Conservation (phyloP, 2,113 vertebrate species). For the Halcyon senegalensis region DNA sequence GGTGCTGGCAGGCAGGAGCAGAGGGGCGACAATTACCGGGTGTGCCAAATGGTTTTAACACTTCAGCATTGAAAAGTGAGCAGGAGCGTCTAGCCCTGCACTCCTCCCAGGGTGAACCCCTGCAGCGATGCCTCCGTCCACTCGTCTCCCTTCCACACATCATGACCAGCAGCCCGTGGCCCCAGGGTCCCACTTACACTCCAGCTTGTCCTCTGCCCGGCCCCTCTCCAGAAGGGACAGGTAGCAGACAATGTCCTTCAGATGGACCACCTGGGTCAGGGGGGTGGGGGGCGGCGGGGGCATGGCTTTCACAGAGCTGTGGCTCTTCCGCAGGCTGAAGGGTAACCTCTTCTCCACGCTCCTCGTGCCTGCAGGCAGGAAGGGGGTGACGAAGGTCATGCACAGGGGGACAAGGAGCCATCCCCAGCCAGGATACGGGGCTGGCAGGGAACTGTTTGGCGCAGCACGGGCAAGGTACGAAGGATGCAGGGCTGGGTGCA, state of each 20-base stretch:
- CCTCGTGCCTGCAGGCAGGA: constrained; percentile 3
- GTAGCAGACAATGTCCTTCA: constrained; percentile 96
- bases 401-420: background rate
- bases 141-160: background rate
- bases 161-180: rapidly evolving
- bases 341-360: constrained; percentile 72
- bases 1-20: background rate
- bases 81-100: background rate
- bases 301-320: constrained; percentile 70
- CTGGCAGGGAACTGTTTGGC: rapidly evolving
- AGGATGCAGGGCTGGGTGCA: background rate
- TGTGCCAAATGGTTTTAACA: background rate
- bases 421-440: background rate
- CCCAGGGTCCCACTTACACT: constrained; percentile 83
- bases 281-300: background rate
- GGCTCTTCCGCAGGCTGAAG: constrained; percentile 75
- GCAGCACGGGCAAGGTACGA: rapidly evolving
- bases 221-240: constrained; percentile 93
- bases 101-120: rapidly evolving
- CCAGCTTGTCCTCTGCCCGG: constrained; percentile 92
- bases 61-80: background rate
- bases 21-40: rapidly evolving
- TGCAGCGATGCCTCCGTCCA: background rate
- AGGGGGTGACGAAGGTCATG: background rate
- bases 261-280: constrained; percentile 81